These are phyloP conservation scores for Rhabditophanes sp. DNA, from an alignment of 2,888 invertebrate species.

Conservation along the genomic window DNA sequence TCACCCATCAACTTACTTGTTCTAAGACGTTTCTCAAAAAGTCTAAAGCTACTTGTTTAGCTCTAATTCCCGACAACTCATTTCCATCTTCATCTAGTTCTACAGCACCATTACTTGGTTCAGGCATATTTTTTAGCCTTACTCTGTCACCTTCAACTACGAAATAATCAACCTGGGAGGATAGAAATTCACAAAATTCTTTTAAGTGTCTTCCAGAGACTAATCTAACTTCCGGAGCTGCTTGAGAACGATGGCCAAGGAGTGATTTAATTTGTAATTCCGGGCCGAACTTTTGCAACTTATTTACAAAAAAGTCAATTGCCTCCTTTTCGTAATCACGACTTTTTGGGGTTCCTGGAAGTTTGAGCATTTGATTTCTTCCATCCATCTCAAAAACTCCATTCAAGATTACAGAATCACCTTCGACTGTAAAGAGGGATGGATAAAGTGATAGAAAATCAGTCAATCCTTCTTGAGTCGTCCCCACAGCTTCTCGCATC, in stretches of 20 bases:
- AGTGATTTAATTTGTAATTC: constrained; percentile 92
- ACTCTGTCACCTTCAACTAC: constrained; percentile 52
- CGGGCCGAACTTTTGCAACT: constrained; percentile 81
- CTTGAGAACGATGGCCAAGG: constrained; percentile 75
- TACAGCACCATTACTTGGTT: constrained; percentile 30
- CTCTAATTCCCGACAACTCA: constrained; percentile 37
- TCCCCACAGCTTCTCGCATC: constrained; percentile 63
- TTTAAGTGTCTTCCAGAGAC: constrained; percentile 83
- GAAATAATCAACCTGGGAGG: constrained; percentile 68
- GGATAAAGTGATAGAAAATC: constrained; percentile 93
- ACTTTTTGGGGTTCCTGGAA: constrained; percentile 46
- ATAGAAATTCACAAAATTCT: constrained; percentile 75
- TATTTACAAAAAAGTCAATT: constrained; percentile 86
- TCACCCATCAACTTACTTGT: constrained; percentile 14
- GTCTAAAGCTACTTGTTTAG: constrained; percentile 43
- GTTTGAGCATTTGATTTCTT: constrained; percentile 38
- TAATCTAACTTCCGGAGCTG: constrained; percentile 86
- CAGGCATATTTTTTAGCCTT: constrained; percentile 41
- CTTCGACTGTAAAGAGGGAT: constrained; percentile 80
- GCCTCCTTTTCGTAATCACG: constrained; percentile 86
- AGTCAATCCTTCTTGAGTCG: constrained; percentile 56
- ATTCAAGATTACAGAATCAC: constrained; percentile 52
- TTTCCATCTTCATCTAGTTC: constrained; percentile 42
- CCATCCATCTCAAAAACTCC: constrained; percentile 44
- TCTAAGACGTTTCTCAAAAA: constrained; percentile 37